These are phyloP conservation scores for Pungitius pungitius DNA, from an alignment of 2,113 vertebrate species.

Conservation along the genomic window DNA sequence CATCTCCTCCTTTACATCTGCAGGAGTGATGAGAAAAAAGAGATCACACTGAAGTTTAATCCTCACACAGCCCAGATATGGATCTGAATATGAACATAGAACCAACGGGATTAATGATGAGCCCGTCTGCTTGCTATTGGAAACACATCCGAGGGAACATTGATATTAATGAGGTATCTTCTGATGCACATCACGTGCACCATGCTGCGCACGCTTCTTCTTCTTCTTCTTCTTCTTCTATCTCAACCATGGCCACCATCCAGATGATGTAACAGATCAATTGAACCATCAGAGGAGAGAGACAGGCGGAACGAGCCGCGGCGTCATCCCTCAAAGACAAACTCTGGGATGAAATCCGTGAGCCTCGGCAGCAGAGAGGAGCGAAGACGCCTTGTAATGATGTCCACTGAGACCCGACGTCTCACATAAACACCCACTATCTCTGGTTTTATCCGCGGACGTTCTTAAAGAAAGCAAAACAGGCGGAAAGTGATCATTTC, in stretches of 20 bases:
- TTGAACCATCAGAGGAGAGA: conserved; percentile 64
- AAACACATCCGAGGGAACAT: conserved; percentile 56
- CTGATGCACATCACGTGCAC: conserved; percentile 62
- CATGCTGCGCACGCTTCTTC: conserved; percentile 50
- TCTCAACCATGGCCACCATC: conserved; percentile 47
- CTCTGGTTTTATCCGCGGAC: no score
- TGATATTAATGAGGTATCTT: conserved; percentile 63
- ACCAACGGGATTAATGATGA: conserved; percentile 45
- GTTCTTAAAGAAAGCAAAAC: no score
- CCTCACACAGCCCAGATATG: conserved; percentile 7
- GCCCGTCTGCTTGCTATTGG: conserved; percentile 45
- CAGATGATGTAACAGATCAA: conserved; percentile 73
- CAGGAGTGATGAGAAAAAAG: no score
- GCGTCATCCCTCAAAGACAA: conserved; percentile 61
- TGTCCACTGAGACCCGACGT: background rate
- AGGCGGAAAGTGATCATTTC: no score
- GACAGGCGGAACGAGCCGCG: conserved; percentile 41
- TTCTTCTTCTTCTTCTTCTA: conserved; percentile 58
- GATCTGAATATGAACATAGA: conserved; percentile 12
- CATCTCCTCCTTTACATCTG: conserved; percentile 4
- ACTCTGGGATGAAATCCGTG: conserved; percentile 78
- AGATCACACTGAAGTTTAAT: conserved; percentile 12
- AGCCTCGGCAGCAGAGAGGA: conserved; percentile 40
- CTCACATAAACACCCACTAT: no score
- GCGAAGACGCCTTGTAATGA: no score